A percentile compares a stretch with the other conserved stretches of the same genome.
Conservation (phyloP, 2,888 invertebrate genomes). For the Lingula anatina region DNA sequence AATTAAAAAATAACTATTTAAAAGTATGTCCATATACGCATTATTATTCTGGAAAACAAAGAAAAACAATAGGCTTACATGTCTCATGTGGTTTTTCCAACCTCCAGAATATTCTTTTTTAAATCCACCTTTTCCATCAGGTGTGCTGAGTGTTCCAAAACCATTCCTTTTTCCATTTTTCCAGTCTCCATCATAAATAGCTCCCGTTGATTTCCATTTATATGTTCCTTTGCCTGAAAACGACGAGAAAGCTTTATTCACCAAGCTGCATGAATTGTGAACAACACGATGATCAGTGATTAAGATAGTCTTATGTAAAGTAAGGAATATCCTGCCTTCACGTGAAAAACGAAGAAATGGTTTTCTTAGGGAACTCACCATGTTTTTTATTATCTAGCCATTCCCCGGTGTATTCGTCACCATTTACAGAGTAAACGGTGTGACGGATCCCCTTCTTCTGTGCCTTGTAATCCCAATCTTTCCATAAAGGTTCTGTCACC, state of each 20-base stretch:
- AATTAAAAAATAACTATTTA: too few species aligned
- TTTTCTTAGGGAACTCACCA: conserved; percentile 25
- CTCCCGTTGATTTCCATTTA: conserved; percentile 46
- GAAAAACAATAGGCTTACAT: conserved; percentile 30
- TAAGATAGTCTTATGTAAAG: too few species aligned
- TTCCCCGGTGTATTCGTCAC: conserved; percentile 52
- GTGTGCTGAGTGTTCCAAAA: conserved; percentile 51
- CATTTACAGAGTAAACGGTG: conserved; percentile 51
- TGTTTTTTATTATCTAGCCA: conserved; percentile 52
- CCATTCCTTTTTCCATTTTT: conserved; percentile 48
- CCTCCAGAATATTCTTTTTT: conserved; percentile 51
- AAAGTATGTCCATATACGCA: too few species aligned
- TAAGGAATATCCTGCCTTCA: too few species aligned
- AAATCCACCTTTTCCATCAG: conserved; percentile 33
- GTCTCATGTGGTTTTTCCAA: conserved; percentile 52
- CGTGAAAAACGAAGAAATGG: background rate
- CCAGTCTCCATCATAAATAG: conserved; percentile 53
- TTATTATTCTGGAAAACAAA: background rate
- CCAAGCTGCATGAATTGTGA: too few species aligned
- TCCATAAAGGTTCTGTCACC: conserved; percentile 44
- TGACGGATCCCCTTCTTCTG: conserved; percentile 50
- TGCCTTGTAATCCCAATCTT: conserved; percentile 48
- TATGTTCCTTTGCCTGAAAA: conserved; percentile 53
- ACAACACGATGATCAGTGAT: too few species aligned
- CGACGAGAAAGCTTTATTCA: too few species aligned